These are phyloP conservation scores for Dryobates pubescens DNA, from an alignment of 2,797 vertebrate species.

Conservation along the genomic window DNA sequence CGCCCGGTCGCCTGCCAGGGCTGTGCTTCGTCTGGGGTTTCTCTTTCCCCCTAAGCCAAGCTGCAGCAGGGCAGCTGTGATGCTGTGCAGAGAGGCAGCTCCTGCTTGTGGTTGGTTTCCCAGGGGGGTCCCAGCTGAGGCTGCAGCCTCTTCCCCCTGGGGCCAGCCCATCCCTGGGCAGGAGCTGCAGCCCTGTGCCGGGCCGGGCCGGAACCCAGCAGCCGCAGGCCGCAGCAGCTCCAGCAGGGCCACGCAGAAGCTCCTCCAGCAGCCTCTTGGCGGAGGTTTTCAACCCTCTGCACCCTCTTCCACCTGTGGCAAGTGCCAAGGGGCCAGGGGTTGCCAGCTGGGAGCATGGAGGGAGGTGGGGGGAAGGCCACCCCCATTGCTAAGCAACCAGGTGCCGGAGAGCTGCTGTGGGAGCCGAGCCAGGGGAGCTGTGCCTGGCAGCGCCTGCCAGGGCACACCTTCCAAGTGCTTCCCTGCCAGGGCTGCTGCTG, in stretches of 20 bases:
- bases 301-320: conserved; percentile 51
- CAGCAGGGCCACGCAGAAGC: rapidly evolving
- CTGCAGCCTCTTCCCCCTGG: neutral
- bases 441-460: conserved; percentile 75
- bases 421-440: conserved; percentile 81
- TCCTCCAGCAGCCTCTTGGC: neutral
- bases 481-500: conserved; percentile 66
- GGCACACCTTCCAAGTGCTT: conserved; percentile 77
- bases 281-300: conserved; percentile 16
- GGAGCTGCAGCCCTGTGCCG: neutral
- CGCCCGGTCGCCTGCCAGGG: neutral
- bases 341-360: conserved; percentile 75
- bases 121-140: conserved; percentile 44
- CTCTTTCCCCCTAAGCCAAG: neutral
- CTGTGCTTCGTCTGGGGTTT: neutral
- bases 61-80: neutral
- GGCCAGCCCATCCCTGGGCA: conserved; percentile 1
- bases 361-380: conserved; percentile 72
- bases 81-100: neutral
- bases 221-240: neutral
- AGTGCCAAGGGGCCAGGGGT: conserved; percentile 79
- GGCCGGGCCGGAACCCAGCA: conserved; percentile 26
- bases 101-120: conserved; percentile 41
- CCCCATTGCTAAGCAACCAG: conserved; percentile 83
- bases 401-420: conserved; percentile 79